Base-by-base conservation (phyloP, 37 sponge, comb jelly and placozoan species). In the Agelas oroides region DNA sequence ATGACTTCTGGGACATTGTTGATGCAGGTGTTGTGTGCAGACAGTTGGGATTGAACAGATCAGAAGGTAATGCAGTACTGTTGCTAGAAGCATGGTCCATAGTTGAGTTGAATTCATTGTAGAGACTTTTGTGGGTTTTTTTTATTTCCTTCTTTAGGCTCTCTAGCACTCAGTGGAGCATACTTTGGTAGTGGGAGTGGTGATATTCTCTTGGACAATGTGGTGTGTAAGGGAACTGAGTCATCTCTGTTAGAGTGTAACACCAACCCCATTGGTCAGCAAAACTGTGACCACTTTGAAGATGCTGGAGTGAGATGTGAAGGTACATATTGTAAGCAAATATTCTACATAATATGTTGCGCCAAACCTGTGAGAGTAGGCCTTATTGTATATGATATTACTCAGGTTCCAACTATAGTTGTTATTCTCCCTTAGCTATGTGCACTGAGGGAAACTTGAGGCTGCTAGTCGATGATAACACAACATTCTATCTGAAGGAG, bases 171-270 rank as follows among this genome's bases (percentile, higher is more conserved):
- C 31, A 23, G 70, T 35, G 31, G 36, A 35, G 70, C 70, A 69
- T 69, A 32, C 70, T 80, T 80, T 66, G 81, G 81, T 8, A 40
- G 52, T 65, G 61, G 67, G 1, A 31, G 31, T 38, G 81, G 81
- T 6, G 53, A 32, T 46, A 80, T 80, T 66, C 23, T 65, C 67
- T 60, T 80, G 30, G 70, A 80, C 31, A 66, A 80, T 52, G 80
- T 87, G 25, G 53, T 25, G 35, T 87, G 87, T 53, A 40, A 70
- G 24, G 87, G 87, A 24, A 65, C 69, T 35, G 87, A 87, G 24
- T n/a, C 70, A 0, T 56, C 62, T 14, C 60, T 87, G 28, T 23
- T 59, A 27, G 58, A 62, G 35, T 87, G 87, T 41, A 11, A 56
- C 32, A 59, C 62, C 8, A 25, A 32, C 18, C 78, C 59, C 19